Percentiles rank a stretch among this genome's conserved stretches.
Evolutionary conservation across 2,888 invertebrate genomes (phyloP).

Genomic region (Erpobdella octoculata): DNA sequence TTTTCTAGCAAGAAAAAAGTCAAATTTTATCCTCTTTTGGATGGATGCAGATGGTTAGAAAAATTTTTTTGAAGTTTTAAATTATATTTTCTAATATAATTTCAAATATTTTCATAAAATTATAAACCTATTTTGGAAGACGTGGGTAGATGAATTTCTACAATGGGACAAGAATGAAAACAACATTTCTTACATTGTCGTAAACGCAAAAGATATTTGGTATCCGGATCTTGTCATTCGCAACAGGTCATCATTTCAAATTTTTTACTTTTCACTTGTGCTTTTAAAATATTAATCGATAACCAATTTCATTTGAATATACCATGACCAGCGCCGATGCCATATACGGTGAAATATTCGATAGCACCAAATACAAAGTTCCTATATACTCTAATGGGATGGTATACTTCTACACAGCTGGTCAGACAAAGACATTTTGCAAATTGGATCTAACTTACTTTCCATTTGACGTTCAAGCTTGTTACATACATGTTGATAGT

Average conservation of each 20-base stretch:
- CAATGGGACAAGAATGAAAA: conserved; percentile 6
- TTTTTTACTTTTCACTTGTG: background rate
- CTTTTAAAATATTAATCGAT: background rate
- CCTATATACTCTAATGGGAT: conserved; percentile 24
- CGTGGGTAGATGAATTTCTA: conserved; percentile 21
- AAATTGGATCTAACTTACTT: conserved; percentile 27
- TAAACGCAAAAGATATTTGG: conserved; percentile 23
- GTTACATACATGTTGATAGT: conserved; percentile 25
- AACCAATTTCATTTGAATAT: background rate
- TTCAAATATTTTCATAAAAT: background rate
- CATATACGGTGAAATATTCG: conserved; percentile 27
- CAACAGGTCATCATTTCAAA: conserved; percentile 16
- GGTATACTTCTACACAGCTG: conserved; percentile 26
- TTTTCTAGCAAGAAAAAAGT: conserved; percentile 12
- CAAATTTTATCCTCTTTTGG: conserved; percentile 22
- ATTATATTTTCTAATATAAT: background rate
- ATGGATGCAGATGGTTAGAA: conserved; percentile 25
- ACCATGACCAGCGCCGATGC: conserved; percentile 11
- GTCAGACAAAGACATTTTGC: conserved; percentile 25
- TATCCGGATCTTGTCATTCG: conserved; percentile 26
- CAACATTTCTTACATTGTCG: conserved; percentile 24
- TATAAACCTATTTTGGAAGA: background rate
- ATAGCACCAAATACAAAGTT: conserved; percentile 19
- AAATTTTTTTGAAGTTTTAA: background rate
- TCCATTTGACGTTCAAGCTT: conserved; percentile 29